Percentiles rank a stretch among this genome's conserved stretches.
Evolutionary conservation across 2,888 invertebrate species (phyloP).

Genomic region (Girardia tigrina): DNA sequence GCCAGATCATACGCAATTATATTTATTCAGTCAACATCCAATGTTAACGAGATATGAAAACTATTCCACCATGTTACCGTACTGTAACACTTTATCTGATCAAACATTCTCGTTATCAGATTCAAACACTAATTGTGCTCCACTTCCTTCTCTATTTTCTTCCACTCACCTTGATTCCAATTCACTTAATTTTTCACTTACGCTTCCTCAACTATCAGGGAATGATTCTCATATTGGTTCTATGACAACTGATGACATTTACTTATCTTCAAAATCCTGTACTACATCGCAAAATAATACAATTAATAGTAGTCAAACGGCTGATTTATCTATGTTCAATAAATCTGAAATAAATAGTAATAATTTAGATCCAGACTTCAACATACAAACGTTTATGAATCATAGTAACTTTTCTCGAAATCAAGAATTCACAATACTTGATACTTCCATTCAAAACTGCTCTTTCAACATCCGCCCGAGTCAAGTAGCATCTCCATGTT

Average conservation of each 20-base stretch:
- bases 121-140: not conserved
- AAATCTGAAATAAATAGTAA: not conserved
- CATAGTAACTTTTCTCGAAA: not conserved
- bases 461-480: not conserved
- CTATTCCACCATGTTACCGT: not conserved
- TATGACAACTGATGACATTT: not conserved
- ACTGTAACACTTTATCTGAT: not conserved
- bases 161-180: not conserved
- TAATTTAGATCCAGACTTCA: not conserved
- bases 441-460: not conserved
- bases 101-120: not conserved
- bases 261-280: not conserved
- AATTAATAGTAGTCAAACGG: not conserved
- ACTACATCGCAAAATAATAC: not conserved
- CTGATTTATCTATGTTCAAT: not conserved
- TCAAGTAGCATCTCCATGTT: not conserved
- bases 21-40: conserved; percentile 1
- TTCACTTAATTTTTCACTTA: not conserved
- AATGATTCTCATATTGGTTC: not conserved
- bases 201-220: not conserved
- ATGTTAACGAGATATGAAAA: conserved; percentile 11
- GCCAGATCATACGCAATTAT: conserved; percentile 16
- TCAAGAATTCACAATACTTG: conserved; percentile 14
- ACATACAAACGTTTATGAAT: not conserved
- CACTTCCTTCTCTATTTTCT: not conserved